These are phyloP conservation scores for Nemotelus pantherinus DNA, from an alignment of 2,888 invertebrate species.

Conservation along the genomic window DNA sequence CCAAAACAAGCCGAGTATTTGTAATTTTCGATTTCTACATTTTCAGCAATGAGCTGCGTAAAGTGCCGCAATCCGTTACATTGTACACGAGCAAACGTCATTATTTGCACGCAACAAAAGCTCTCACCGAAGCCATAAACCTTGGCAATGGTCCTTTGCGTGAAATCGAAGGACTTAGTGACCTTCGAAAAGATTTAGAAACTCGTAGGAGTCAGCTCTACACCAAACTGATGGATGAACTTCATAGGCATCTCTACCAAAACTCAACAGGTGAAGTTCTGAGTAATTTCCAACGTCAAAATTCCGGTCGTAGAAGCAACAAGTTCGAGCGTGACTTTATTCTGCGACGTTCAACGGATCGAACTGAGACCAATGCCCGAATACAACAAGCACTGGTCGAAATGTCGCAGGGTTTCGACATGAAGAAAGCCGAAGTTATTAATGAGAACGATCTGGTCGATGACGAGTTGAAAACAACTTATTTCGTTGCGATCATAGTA, in stretches of 20 bases:
- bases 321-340: conserved; percentile 69
- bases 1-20: too few relatives aligned
- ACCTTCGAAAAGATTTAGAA: conserved; percentile 80
- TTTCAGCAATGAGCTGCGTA: conserved; percentile 76
- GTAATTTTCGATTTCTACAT: background rate
- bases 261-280: conserved; percentile 68
- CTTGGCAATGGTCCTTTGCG: conserved; percentile 77
- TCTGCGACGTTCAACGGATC: conserved; percentile 69
- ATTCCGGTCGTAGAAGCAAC: conserved; percentile 69
- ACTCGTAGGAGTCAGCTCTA: conserved; percentile 71
- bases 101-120: conserved; percentile 86
- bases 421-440: conserved; percentile 66
- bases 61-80: conserved; percentile 76
- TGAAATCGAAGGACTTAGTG: conserved; percentile 84
- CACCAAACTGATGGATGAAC: conserved; percentile 74
- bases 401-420: conserved; percentile 63
- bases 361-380: conserved; percentile 66
- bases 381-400: conserved; percentile 69
- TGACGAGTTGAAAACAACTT: conserved; percentile 71
- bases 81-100: conserved; percentile 76
- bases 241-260: conserved; percentile 77
- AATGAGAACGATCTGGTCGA: conserved; percentile 70
- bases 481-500: conserved; percentile 81
- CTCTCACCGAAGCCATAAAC: conserved; percentile 76
- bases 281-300: conserved; percentile 69